phyloP scores from a whole-genome alignment of 2,797 vertebrate genomes.

The Amphiprion clarkii region DNA sequence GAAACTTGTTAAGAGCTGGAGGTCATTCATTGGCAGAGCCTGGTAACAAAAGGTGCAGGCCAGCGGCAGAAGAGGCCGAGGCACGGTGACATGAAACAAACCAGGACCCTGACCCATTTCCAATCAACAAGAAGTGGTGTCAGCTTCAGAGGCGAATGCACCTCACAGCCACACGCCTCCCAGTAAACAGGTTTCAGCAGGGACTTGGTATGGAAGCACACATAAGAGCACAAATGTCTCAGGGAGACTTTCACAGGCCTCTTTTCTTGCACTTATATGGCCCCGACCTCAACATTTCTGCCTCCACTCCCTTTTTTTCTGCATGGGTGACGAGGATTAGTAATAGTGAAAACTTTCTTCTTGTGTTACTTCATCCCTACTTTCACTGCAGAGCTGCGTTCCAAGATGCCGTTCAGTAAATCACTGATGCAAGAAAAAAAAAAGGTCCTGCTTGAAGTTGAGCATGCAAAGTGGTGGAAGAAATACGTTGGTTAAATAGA shows the following conservation, averaged over 20 bases:
- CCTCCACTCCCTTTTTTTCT: constrained; percentile 28
- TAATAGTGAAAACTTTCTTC: constrained; percentile 34
- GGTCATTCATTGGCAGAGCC: constrained; percentile 40
- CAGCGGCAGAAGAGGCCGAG: constrained; percentile 32
- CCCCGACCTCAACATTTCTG: constrained; percentile 24
- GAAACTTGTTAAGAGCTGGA: constrained; percentile 54
- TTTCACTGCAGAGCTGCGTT: constrained; percentile 35
- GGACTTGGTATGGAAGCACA: constrained; percentile 53
- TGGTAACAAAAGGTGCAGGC: constrained; percentile 61
- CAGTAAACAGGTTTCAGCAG: constrained; percentile 69
- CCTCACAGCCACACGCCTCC: constrained; percentile 44
- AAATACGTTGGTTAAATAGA: not conserved
- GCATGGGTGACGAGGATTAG: constrained; percentile 55
- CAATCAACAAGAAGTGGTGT: constrained; percentile 56
- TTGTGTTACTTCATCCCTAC: constrained; percentile 44
- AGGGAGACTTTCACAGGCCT: constrained; percentile 28
- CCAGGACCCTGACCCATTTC: constrained; percentile 69
- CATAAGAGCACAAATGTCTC: constrained; percentile 48
- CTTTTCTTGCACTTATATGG: constrained; percentile 58
- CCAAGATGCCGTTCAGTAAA: constrained; percentile 44
- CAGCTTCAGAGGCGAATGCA: constrained; percentile 47
- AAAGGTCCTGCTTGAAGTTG: constrained; percentile 8
- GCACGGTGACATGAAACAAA: constrained; percentile 49
- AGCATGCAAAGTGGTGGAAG: constrained; percentile 4
- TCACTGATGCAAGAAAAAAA: constrained; percentile 12